Evolutionary conservation across 1,140 invertebrate species (phyloP), one percentile per base, ranked within the genome.

Genomic region (Tenebrio molitor): DNA sequence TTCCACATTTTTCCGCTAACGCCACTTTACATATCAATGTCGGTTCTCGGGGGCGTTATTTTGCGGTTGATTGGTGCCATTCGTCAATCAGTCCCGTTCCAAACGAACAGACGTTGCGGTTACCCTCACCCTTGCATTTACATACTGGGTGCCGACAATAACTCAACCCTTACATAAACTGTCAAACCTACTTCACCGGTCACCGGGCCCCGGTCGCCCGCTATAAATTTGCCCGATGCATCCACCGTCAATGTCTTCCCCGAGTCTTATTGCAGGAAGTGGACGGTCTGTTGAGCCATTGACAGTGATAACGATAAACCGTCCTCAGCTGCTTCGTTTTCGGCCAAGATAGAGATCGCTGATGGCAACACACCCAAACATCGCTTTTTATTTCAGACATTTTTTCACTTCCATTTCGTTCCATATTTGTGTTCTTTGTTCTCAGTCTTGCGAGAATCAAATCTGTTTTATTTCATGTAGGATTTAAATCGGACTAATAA

Each of bases 151-250:
- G 19, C 34, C 19, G 46, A 69, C 67, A 69, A 69, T 69, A 69
- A 69, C 67, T 53, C 68, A 70, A 70, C 68, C 68, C 68, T 70
- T 70, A 33, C 68, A 70, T 70, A 14, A 70, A 70, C 68, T 70
- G 68, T 70, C 68, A 70, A 70, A 70, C 68, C 68, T 58, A 15
- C 50, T 70, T 70, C 68, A 70, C 50, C 29, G 50, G 19, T 7
- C 50, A 29, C 50, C 50, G 2, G 36, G 7, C 7, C 12, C 12
- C n/a, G 36, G 4, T 39, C 36, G n/a, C 6, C 12, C 2, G n/a
- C 36, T 39, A 39, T 39, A 39, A 39, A 39, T 39, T 39, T 12
- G 36, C 36, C 36, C n/a, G 36, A 39, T 39, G 36, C 36, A n/a
- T n/a, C n/a, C n/a, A 39, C 6, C 36, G 12, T 39, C 36, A 39